A percentile compares a stretch with the other conserved stretches of the same genome.
phyloP scores from a whole-genome alignment of 1,140 invertebrate species.

The Lucilia cuprina region DNA sequence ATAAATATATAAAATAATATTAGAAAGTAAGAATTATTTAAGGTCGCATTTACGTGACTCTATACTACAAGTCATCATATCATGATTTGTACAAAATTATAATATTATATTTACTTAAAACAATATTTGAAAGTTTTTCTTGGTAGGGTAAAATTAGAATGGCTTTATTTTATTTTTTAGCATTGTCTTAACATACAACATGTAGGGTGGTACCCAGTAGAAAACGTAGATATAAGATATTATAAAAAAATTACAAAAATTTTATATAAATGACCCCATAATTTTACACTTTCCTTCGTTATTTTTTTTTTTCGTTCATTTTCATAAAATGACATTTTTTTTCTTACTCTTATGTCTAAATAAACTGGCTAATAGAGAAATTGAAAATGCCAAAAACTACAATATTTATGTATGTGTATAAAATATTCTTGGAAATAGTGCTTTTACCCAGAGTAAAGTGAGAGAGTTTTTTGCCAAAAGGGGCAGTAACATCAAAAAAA shows the following conservation, averaged over 20 bases:
- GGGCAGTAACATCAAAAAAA: conserved; percentile 22
- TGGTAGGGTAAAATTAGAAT: too few relatives aligned
- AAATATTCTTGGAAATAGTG: too few relatives aligned
- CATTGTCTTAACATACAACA: not conserved
- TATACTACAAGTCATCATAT: too few relatives aligned
- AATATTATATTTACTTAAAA: too few relatives aligned
- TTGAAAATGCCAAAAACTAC: not conserved
- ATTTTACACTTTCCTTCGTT: conserved; percentile 14
- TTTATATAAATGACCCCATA: conserved; percentile 27
- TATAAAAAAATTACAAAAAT: not conserved
- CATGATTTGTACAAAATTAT: too few relatives aligned
- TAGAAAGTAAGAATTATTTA: too few relatives aligned
- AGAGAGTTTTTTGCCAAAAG: conserved; percentile 19
- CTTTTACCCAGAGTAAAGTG: not conserved
- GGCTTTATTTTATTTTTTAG: too few relatives aligned
- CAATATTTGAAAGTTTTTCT: too few relatives aligned
- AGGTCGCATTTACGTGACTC: too few relatives aligned
- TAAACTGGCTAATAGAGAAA: conserved; percentile 16
- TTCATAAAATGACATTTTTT: conserved; percentile 6
- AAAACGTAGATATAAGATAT: not conserved
- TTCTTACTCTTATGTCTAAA: not conserved
- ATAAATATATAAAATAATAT: too few relatives aligned
- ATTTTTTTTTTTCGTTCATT: not conserved
- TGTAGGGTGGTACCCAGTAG: not conserved
- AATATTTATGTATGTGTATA: too few relatives aligned